Evolutionary conservation across 2,888 invertebrate species (phyloP), one percentile per base, ranked within the genome.

Genomic region (Apodemia duryi): DNA sequence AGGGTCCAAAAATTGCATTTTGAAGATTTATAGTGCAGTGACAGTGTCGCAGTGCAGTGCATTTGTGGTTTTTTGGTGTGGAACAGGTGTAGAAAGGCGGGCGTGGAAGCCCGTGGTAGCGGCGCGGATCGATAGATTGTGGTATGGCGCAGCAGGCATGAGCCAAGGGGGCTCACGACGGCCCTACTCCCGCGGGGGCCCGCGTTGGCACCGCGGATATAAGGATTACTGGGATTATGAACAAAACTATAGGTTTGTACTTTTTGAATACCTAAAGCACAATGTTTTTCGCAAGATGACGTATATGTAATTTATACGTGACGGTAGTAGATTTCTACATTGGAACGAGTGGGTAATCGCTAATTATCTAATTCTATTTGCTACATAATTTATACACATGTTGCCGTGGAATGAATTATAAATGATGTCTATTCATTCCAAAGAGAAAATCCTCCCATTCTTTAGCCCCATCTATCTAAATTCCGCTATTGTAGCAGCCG

Each of bases 211-310:
- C 79, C 89, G 90, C 75, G 89, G 91, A 65, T 91, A 91, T 84
- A 91, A 91, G 81, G 91, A 91, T 68, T 91, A 89, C 78, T 91
- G 91, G 91, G 91, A 91, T 72, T 91, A 89, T 82, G 91, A 91
- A 67, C 91, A 91, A 67, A 91, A 88, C 73, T 91, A 90, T 78
- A 91, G 91, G 91, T 84, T 68, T 29, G 54, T 66, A 51, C n/a
- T 43, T 41, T 21, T 52, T 46, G 29, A 64, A 63, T 63, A 68
- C 64, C 63, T 65, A 46, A 61, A 57, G n/a, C 28, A 49, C 49
- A 6, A 6, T 49, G 43, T 13, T 49, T 49, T 49, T 49, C 49
- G 6, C n/a, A 1, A 49, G 49, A 63, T 69, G 70, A 69, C 69
- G 64, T 64, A 51, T 63, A 29, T 29, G 41, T 41, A 41, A n/a